Percentiles rank a stretch among this genome's conserved stretches.
Evolutionary conservation across 2,888 invertebrate species (phyloP).

Genomic region (Eumacrocentrus americanus): DNA sequence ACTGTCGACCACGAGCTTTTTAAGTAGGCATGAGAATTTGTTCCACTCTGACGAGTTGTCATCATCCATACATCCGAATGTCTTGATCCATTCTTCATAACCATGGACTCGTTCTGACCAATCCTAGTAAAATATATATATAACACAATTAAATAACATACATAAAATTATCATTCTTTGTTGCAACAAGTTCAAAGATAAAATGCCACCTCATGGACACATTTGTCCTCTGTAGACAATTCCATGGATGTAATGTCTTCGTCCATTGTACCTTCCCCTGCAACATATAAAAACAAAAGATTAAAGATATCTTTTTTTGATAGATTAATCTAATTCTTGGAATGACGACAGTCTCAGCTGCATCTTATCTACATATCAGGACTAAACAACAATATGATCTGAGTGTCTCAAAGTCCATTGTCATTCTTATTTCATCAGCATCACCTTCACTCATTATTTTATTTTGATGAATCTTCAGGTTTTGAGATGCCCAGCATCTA

Average conservation of each 20-base stretch:
- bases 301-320: too few relatives aligned
- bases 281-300: background rate
- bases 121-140: constrained; percentile 61
- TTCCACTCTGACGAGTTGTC: constrained; percentile 94
- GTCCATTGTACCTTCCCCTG: constrained; percentile 67
- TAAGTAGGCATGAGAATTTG: constrained; percentile 87
- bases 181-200: background rate
- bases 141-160: constrained; percentile 5
- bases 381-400: background rate
- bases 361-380: background rate
- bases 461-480: too few relatives aligned
- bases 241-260: constrained; percentile 88
- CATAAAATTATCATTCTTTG: background rate
- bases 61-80: constrained; percentile 88
- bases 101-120: constrained; percentile 96
- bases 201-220: constrained; percentile 79
- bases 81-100: constrained; percentile 90
- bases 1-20: constrained; percentile 92
- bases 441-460: too few relatives aligned
- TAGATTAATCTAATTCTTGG: background rate
- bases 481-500: too few relatives aligned
- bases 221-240: constrained; percentile 86
- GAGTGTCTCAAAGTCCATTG: background rate
- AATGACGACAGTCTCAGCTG: too few relatives aligned
- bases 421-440: background rate